Percentiles rank a stretch among this genome's conserved stretches.
These are phyloP conservation scores for Arion vulgaris DNA, from an alignment of 1,140 invertebrate species.

Conservation along the genomic window DNA sequence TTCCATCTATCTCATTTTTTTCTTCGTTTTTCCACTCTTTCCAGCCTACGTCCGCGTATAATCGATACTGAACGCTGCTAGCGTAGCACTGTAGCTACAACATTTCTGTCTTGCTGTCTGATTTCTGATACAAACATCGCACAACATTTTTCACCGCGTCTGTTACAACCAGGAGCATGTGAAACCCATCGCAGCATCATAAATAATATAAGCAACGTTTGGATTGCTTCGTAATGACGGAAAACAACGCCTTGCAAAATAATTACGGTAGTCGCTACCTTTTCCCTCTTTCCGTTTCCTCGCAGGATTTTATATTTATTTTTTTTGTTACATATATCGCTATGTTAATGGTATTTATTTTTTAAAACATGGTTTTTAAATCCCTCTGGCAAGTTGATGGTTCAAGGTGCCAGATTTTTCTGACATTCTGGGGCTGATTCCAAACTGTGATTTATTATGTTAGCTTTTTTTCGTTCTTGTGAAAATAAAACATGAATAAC, in stretches of 20 bases:
- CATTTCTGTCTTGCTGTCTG: too few species aligned
- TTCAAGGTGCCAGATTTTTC: neutral
- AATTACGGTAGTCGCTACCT: neutral
- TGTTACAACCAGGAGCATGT: neutral
- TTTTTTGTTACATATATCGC: neutral
- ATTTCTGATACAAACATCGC: too few species aligned
- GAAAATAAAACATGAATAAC: slow-evolving; percentile 7
- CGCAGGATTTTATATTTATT: neutral
- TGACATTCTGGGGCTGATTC: neutral
- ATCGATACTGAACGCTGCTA: too few species aligned
- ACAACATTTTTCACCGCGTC: neutral
- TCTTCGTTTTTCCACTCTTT: too few species aligned
- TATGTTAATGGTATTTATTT: neutral
- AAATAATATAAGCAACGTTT: slow-evolving; percentile 2
- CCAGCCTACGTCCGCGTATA: too few species aligned
- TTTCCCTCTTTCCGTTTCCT: too few species aligned
- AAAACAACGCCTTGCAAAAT: slow-evolving; percentile 9
- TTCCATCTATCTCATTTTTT: too few species aligned
- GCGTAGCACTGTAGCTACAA: too few species aligned
- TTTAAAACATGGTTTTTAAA: neutral
- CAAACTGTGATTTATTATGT: neutral
- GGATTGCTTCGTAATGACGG: slow-evolving; percentile 1
- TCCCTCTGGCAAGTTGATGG: neutral
- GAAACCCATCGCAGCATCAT: neutral
- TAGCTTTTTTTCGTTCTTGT: neutral